Percentiles rank a stretch among this genome's conserved stretches.
phyloP scores from a whole-genome alignment of 2,888 invertebrate species.

The Mongoloraphidia duomilia region DNA sequence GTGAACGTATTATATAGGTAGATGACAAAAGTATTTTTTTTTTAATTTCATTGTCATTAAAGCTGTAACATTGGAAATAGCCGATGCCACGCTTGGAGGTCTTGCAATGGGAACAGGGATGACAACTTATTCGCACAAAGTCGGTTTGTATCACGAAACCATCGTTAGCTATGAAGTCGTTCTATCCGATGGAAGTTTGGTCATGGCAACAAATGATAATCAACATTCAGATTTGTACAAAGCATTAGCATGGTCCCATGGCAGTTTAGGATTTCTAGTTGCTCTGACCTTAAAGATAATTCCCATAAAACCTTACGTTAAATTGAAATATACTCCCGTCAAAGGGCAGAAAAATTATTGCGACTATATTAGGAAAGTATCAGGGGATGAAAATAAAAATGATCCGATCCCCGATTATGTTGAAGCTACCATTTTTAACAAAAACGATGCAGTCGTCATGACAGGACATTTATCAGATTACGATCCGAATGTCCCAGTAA shows the following conservation, averaged over 20 bases:
- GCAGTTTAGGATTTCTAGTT: conserved; percentile 49
- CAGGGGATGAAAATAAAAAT: conserved; percentile 37
- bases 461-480: conserved; percentile 47
- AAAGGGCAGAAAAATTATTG: conserved; percentile 47
- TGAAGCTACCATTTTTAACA: conserved; percentile 49
- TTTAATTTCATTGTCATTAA: no score
- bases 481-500: conserved; percentile 35
- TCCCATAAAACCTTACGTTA: conserved; percentile 47
- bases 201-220: conserved; percentile 39
- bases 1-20: no score
- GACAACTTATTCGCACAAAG: conserved; percentile 59
- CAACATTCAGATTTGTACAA: conserved; percentile 38
- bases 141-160: conserved; percentile 53
- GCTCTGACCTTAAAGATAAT: conserved; percentile 47
- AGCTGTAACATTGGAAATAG: conserved; percentile 52
- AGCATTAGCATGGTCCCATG: conserved; percentile 51
- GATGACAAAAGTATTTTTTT: no score
- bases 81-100: conserved; percentile 54
- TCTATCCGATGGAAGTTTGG: conserved; percentile 43
- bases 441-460: conserved; percentile 50
- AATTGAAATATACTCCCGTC: conserved; percentile 47
- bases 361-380: conserved; percentile 40
- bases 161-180: conserved; percentile 50
- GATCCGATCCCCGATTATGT: conserved; percentile 41
- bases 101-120: conserved; percentile 56